A percentile compares a stretch with the other conserved stretches of the same genome.
phyloP scores from a whole-genome alignment of 1,140 invertebrate species.

The Drosophila auraria region DNA sequence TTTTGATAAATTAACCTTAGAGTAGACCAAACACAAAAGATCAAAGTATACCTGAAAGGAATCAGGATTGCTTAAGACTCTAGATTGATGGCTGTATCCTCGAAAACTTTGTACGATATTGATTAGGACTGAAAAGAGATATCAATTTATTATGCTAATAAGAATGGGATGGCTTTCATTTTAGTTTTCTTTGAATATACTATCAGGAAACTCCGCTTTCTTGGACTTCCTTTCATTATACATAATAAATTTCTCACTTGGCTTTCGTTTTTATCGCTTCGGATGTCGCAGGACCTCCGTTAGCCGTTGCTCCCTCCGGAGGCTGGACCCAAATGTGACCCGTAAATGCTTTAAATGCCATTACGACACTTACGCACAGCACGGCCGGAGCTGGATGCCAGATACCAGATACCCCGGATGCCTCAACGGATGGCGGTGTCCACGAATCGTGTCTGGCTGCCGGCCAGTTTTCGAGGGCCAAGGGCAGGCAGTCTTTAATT shows the following conservation, averaged over 20 bases:
- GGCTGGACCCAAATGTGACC: constrained; percentile 69
- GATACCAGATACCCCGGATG: neutral
- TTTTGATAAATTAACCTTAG: constrained; percentile 43
- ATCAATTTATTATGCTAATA: too few relatives aligned
- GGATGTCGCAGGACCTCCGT: constrained; percentile 71
- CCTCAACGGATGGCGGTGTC: constrained; percentile 8
- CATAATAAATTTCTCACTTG: constrained; percentile 63
- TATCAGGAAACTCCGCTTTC: neutral
- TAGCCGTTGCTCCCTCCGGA: constrained; percentile 27
- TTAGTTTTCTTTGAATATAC: neutral
- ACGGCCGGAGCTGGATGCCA: constrained; percentile 1
- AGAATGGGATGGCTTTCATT: too few relatives aligned
- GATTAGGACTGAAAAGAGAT: neutral
- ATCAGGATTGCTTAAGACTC: neutral
- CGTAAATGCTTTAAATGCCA: constrained; percentile 83
- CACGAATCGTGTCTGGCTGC: constrained; percentile 43
- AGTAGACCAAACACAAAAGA: constrained; percentile 4
- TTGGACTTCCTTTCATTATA: constrained; percentile 8
- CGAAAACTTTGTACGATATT: neutral
- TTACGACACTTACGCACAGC: constrained; percentile 79
- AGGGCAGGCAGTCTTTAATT: constrained; percentile 32
- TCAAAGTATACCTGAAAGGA: neutral
- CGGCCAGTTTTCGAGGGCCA: constrained; percentile 56
- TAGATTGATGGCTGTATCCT: neutral
- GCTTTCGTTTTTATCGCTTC: constrained; percentile 65